Evolutionary conservation across 2,888 invertebrate species (phyloP), one percentile per base, ranked within the genome.

Genomic region (Dicyrtomina minuta): DNA sequence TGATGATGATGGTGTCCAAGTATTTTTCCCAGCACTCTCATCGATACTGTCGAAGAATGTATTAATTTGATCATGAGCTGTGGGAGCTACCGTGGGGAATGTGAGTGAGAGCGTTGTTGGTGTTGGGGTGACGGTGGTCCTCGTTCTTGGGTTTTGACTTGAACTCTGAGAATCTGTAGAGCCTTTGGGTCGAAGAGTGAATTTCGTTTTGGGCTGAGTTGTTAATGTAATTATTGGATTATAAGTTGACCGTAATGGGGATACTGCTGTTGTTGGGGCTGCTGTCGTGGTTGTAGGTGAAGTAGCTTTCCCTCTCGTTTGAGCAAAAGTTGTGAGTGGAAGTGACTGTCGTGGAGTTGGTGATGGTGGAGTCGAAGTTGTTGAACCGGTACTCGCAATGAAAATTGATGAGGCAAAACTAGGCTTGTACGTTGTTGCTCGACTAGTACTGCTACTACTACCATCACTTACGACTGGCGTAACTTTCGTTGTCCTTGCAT

Each of bases 111-210:
- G 26, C 17, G 59, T n/a, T n/a, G 58, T 26, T 43, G 51, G 51
- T 20, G 51, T 68, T 17, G 51, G 17, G 41, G 51, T 26, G 33
- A 17, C 33, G 24, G 49, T 46, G 6, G 49, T 46, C 49, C 39
- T 65, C 15, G 53, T 33, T 49, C 12, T 39, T 65, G 49, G 5
- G 15, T 3, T 41, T 62, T 62, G 26, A 13, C 13, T 62, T n/a
- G 26, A 8, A 8, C 33, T 33, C 8, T 33, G 33, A 5, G 33
- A 33, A 33, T 33, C n/a, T n/a, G n/a, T n/a, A 15, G 10, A 26
- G 5, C 33, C 20, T 61, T 68, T 68, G 1, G 68, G 68, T 27
- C 68, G 22, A 24, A 68, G 26, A 27, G 61, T 68, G 24, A 68
- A 68, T 61, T 68, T 61, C 26, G 65, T 24, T 24, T 33, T 24